A percentile compares a stretch with the other conserved stretches of the same genome.
Conservation (phyloP, 2,113 vertebrate species). For the Microcebus jonahi region DNA sequence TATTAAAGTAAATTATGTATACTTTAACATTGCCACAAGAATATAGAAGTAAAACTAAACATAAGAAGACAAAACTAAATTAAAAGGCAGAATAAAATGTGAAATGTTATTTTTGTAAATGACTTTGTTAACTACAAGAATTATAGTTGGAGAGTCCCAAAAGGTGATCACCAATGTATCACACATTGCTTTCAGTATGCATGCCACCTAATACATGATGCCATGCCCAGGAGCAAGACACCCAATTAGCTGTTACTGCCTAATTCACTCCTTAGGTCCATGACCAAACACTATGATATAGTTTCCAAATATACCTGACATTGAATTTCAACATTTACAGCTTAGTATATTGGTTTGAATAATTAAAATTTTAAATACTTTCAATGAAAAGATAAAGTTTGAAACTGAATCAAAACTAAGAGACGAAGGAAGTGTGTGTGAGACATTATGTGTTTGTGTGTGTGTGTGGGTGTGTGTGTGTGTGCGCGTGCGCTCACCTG, state of each 20-base stretch:
- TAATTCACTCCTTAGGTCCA: not conserved
- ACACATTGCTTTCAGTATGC: not conserved
- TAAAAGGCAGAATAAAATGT: not conserved
- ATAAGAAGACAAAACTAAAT: not conserved
- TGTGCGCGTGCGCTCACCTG: fast-evolving
- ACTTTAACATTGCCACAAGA: not conserved
- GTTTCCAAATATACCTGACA: not conserved
- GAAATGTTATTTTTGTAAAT: not conserved
- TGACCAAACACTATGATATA: not conserved
- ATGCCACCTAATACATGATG: not conserved
- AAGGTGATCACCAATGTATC: not conserved
- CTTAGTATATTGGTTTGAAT: not conserved
- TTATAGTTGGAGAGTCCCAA: not conserved
- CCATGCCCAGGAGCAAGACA: not conserved
- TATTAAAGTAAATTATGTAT: not conserved
- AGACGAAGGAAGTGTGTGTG: not conserved
- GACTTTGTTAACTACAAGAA: not conserved
- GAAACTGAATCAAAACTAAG: not conserved
- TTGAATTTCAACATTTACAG: not conserved
- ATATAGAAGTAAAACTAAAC: not conserved
- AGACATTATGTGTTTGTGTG: not conserved
- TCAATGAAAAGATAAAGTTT: not conserved
- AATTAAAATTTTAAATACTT: not conserved
- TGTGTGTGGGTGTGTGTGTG: not conserved
- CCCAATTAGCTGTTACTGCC: not conserved